These are phyloP conservation scores for Brachyistius frenatus DNA, from an alignment of 2,113 vertebrate genomes.

Conservation along the genomic window DNA sequence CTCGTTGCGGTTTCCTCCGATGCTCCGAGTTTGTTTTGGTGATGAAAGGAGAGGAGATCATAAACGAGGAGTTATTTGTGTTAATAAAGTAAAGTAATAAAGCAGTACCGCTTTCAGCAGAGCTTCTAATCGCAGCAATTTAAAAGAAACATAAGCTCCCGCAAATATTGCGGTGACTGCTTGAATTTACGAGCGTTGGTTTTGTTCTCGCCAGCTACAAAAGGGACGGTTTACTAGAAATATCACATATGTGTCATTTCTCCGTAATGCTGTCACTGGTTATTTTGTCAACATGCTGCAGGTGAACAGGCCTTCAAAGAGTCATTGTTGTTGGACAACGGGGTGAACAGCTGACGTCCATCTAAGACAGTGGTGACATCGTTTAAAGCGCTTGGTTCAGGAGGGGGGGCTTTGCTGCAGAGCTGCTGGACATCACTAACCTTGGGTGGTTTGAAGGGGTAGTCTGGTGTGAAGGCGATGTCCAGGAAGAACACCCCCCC, in stretches of 20 bases:
- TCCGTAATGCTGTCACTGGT: neutral
- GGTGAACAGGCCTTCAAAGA: slow-evolving; percentile 11
- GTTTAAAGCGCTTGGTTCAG: slow-evolving; percentile 34
- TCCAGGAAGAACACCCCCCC: slow-evolving; percentile 98
- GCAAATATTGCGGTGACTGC: too few species aligned
- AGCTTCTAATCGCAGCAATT: too few species aligned
- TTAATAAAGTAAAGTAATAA: too few species aligned
- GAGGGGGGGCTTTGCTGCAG: neutral
- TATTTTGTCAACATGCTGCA: slow-evolving; percentile 14
- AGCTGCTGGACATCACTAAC: slow-evolving; percentile 80
- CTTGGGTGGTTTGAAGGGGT: slow-evolving; percentile 99
- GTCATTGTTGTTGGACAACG: slow-evolving; percentile 27
- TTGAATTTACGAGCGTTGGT: too few species aligned
- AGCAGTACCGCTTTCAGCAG: too few species aligned
- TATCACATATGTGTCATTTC: neutral
- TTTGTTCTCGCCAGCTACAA: too few species aligned
- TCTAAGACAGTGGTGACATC: slow-evolving; percentile 40
- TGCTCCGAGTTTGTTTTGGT: too few species aligned
- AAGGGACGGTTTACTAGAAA: too few species aligned
- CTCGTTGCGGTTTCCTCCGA: too few species aligned
- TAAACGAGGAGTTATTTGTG: too few species aligned
- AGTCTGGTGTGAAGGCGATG: slow-evolving; percentile 99
- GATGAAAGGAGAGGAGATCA: too few species aligned
- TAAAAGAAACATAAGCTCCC: too few species aligned
- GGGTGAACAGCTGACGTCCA: slow-evolving; percentile 39